Evolutionary conservation across 2,797 vertebrate genomes (phyloP).

Genomic region (Darevskia mixta): DNA sequence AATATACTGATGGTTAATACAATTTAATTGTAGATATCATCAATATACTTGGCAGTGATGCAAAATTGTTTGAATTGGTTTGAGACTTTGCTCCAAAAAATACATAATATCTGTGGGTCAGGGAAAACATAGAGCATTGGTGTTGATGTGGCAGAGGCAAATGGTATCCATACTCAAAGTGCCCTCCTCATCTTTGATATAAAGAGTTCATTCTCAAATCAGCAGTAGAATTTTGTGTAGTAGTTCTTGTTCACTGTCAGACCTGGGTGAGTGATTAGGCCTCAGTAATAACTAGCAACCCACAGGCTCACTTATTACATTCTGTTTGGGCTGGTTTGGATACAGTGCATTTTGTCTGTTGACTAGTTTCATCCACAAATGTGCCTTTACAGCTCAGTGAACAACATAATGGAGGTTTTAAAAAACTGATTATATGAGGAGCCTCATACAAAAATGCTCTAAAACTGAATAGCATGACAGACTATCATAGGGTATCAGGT

Average conservation of each 20-base stretch:
- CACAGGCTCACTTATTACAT: not conserved
- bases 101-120: too few relatives aligned
- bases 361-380: not conserved
- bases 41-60: not conserved
- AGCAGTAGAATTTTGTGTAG: not conserved
- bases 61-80: not conserved
- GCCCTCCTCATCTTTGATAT: not conserved
- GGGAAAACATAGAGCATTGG: not conserved
- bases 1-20: not conserved
- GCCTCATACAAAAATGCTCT: not conserved
- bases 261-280: not conserved
- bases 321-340: not conserved
- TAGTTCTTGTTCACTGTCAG: not conserved
- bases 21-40: not conserved
- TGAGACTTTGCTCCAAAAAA: not conserved
- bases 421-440: not conserved
- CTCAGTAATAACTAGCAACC: not conserved
- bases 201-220: not conserved
- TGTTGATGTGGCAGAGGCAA: not conserved
- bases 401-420: constrained; percentile 1
- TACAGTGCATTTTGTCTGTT: not conserved
- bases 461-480: not conserved
- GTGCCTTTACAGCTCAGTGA: not conserved
- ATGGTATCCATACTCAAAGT: not conserved
- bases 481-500: not conserved